Evolutionary conservation across 2,888 invertebrate species (phyloP).

Genomic region (Philaethria dido): DNA sequence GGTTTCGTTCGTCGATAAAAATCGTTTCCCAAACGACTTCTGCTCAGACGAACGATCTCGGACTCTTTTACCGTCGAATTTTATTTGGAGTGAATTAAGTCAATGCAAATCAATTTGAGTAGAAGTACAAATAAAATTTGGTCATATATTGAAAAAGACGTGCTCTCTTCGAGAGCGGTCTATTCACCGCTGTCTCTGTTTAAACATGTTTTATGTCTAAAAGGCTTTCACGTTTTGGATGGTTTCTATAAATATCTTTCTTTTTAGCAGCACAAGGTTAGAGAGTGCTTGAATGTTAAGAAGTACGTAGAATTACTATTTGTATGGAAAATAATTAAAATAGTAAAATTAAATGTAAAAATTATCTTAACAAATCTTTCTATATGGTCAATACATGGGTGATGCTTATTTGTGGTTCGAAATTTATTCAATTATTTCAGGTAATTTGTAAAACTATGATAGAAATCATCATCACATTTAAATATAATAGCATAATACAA

Average conservation of each 20-base stretch:
- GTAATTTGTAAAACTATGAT: too few species aligned
- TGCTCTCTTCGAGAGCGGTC: not conserved
- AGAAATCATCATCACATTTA: too few species aligned
- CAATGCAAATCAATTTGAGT: slow-evolving; percentile 34
- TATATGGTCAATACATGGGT: too few species aligned
- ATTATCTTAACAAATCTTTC: too few species aligned
- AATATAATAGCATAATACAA: too few species aligned
- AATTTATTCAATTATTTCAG: too few species aligned
- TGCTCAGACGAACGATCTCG: slow-evolving; percentile 31
- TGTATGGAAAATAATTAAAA: not conserved
- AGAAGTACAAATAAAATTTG: slow-evolving; percentile 22
- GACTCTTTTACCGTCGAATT: slow-evolving; percentile 25
- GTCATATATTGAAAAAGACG: slow-evolving; percentile 14
- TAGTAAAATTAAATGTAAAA: not conserved
- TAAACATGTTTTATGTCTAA: slow-evolving; percentile 7
- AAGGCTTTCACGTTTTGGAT: not conserved
- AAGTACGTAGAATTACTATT: not conserved
- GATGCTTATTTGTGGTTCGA: too few species aligned
- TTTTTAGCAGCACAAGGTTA: not conserved
- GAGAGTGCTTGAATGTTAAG: not conserved
- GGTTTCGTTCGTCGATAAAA: slow-evolving; percentile 35
- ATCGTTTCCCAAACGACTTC: slow-evolving; percentile 39
- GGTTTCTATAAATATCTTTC: slow-evolving; percentile 1
- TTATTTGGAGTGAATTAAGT: slow-evolving; percentile 35
- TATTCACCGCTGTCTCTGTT: not conserved